A percentile compares a stretch with the other conserved stretches of the same genome.
Evolutionary conservation across 2,888 invertebrate genomes (phyloP).

Genomic region (Drosophila crucigera): DNA sequence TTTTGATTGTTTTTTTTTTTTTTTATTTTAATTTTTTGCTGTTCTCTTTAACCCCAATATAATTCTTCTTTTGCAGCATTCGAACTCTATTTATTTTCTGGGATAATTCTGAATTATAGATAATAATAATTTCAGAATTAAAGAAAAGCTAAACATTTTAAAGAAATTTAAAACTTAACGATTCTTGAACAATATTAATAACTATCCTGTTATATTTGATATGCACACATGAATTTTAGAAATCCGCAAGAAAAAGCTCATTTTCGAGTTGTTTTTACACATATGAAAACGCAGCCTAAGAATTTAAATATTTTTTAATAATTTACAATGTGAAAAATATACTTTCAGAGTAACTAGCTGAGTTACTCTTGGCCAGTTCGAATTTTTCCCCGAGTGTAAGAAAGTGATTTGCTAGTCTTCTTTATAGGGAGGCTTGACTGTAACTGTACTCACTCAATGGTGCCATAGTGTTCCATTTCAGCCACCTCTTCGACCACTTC

Average conservation of each 20-base stretch:
- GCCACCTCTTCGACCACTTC: conserved; percentile 68
- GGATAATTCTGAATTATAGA: background rate
- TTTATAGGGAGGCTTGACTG: background rate
- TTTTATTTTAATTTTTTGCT: background rate
- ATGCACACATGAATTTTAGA: no score
- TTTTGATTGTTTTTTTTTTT: background rate
- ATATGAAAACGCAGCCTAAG: no score
- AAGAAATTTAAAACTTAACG: background rate
- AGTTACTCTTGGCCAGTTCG: background rate
- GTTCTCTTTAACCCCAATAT: background rate
- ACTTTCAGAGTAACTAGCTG: no score
- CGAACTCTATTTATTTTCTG: background rate
- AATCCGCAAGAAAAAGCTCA: no score
- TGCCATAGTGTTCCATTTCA: conserved; percentile 60
- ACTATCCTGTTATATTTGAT: no score
- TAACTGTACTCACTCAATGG: conserved; percentile 58
- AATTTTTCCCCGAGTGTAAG: background rate
- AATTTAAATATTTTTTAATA: no score
- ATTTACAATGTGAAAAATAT: no score
- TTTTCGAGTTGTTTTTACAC: no score
- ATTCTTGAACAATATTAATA: background rate
- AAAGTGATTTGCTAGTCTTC: background rate
- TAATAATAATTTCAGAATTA: background rate
- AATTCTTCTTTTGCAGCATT: background rate
- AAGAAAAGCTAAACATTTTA: background rate